Percentiles rank a stretch among this genome's conserved stretches.
Evolutionary conservation across 2,888 invertebrate genomes (phyloP).

Genomic region (Diaprepes abbreviatus): DNA sequence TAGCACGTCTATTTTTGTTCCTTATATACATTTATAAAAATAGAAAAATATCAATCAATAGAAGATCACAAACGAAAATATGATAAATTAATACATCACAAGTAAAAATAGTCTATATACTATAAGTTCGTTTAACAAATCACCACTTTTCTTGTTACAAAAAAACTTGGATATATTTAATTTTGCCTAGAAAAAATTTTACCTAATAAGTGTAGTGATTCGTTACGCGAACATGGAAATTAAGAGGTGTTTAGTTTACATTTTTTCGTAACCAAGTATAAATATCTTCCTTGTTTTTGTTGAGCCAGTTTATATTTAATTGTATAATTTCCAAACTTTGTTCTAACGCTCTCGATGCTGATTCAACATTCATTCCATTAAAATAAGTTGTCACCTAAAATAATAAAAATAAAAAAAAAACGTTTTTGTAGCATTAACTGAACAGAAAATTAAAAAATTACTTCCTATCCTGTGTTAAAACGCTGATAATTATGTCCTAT

Average conservation of each 20-base stretch:
- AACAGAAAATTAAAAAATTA: too few relatives aligned
- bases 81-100: constrained; percentile 51
- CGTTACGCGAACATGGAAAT: constrained; percentile 27
- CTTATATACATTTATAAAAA: constrained; percentile 58
- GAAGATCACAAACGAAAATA: constrained; percentile 50
- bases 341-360: constrained; percentile 72
- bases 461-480: too few relatives aligned
- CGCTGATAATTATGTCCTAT: too few relatives aligned
- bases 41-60: constrained; percentile 54
- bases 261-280: constrained; percentile 65
- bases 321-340: constrained; percentile 85
- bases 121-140: constrained; percentile 20
- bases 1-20: constrained; percentile 52
- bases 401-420: background rate
- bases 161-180: background rate
- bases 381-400: constrained; percentile 66
- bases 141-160: background rate
- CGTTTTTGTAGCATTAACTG: background rate
- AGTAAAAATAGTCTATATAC: constrained; percentile 33
- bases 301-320: constrained; percentile 86
- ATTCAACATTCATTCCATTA: constrained; percentile 67
- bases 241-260: constrained; percentile 57
- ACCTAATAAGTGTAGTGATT: constrained; percentile 15
- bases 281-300: constrained; percentile 71
- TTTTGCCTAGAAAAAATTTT: constrained; percentile 6